phyloP scores from a whole-genome alignment of 2,888 invertebrate genomes.

The Gisinianus flammeolus region DNA sequence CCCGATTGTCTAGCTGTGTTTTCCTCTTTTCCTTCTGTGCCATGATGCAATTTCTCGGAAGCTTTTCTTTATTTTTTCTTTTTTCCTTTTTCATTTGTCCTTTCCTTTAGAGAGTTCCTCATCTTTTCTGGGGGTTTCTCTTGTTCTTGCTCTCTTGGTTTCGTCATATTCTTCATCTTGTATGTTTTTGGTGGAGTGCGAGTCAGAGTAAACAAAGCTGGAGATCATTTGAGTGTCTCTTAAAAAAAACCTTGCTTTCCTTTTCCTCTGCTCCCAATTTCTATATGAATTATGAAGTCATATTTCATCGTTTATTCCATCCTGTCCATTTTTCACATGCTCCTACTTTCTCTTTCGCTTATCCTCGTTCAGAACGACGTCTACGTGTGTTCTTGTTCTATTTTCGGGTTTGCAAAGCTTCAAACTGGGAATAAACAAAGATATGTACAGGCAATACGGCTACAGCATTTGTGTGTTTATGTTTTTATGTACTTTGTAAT shows the following conservation, averaged over 20 bases:
- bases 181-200: not conserved
- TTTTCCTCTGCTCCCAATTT: slow-evolving; percentile 30
- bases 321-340: slow-evolving; percentile 38
- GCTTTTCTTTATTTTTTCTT: not conserved
- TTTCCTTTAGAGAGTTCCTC: not conserved
- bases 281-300: slow-evolving; percentile 50
- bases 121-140: not conserved
- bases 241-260: not conserved
- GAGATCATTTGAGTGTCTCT: slow-evolving; percentile 15
- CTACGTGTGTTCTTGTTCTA: not conserved
- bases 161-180: not conserved
- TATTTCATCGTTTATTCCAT: slow-evolving; percentile 47
- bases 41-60: not conserved
- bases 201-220: not conserved
- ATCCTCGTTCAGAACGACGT: not conserved
- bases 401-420: no score
- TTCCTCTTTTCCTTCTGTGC: no score
- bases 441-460: no score
- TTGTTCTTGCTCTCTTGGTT: not conserved
- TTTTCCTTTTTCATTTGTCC: not conserved
- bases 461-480: no score
- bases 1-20: no score
- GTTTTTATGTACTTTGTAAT: no score
- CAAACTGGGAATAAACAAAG: no score
- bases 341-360: not conserved